Percentiles rank a stretch among this genome's conserved stretches.
These are phyloP conservation scores for Larimichthys crocea DNA, from an alignment of 2,113 vertebrate species.

Conservation along the genomic window DNA sequence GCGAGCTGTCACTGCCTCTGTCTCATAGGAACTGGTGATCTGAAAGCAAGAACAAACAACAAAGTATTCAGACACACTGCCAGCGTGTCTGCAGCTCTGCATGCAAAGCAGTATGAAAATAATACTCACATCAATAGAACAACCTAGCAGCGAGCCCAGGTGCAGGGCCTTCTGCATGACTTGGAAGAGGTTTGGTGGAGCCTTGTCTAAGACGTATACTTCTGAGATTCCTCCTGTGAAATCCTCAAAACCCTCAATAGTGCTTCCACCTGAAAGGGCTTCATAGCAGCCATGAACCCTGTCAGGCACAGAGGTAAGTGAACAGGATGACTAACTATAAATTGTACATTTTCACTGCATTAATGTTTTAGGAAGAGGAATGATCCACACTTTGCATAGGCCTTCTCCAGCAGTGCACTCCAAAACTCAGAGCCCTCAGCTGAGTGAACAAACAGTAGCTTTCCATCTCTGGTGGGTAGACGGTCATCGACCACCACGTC, in stretches of 20 bases:
- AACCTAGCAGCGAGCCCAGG: constrained; percentile 82
- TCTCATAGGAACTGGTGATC: constrained; percentile 77
- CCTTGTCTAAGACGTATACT: constrained; percentile 84
- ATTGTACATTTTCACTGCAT: neutral
- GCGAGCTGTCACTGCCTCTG: constrained; percentile 84
- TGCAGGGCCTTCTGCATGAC: constrained; percentile 78
- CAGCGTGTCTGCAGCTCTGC: neutral
- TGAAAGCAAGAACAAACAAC: constrained; percentile 44
- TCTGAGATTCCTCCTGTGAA: constrained; percentile 96
- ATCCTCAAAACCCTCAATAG: constrained; percentile 95
- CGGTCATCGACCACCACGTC: constrained; percentile 86
- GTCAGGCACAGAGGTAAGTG: neutral
- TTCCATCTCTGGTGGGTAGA: constrained; percentile 80
- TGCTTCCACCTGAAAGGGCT: constrained; percentile 90
- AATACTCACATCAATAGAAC: constrained; percentile 80
- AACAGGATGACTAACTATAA: neutral
- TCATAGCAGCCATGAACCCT: constrained; percentile 93
- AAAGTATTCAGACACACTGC: too few species aligned
- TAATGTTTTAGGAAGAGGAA: neutral
- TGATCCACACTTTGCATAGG: constrained; percentile 79
- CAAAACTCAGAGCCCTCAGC: constrained; percentile 83
- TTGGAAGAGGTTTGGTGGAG: constrained; percentile 78
- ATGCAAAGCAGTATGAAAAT: constrained; percentile 42
- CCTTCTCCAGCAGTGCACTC: constrained; percentile 83
- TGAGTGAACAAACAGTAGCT: constrained; percentile 86